Evolutionary conservation across 2,888 invertebrate species (phyloP).

Genomic region (Cryptosula pallasiana): DNA sequence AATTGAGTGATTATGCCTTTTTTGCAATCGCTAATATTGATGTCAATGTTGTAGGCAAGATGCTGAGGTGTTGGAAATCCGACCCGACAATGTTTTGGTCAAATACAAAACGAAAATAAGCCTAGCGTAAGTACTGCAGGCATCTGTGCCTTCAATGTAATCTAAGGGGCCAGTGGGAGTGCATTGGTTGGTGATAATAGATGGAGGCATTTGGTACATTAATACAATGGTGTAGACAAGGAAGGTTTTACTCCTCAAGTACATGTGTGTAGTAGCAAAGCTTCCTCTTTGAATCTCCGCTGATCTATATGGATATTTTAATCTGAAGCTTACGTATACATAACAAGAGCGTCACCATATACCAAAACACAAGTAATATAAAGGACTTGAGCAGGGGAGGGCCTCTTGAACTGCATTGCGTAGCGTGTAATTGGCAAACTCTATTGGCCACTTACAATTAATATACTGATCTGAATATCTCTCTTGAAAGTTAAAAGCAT

Average conservation of each 20-base stretch:
- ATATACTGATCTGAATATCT: not conserved
- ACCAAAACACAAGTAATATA: constrained; percentile 7
- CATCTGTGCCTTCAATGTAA: too few species aligned
- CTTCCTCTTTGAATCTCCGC: not conserved
- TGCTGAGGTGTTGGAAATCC: constrained; percentile 14
- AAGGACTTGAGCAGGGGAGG: constrained; percentile 8
- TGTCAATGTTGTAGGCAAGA: constrained; percentile 24
- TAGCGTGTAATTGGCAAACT: constrained; percentile 17
- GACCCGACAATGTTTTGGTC: constrained; percentile 17
- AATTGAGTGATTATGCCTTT: too few species aligned
- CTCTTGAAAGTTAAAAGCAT: constrained; percentile 22
- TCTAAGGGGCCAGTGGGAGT: too few species aligned
- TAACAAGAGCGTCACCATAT: not conserved
- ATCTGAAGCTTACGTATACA: not conserved
- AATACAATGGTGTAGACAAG: too few species aligned
- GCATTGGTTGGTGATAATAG: not conserved
- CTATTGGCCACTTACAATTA: not conserved
- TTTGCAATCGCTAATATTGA: too few species aligned
- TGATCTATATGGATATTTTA: not conserved
- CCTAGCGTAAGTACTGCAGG: constrained; percentile 16
- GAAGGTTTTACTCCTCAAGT: too few species aligned
- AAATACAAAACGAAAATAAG: constrained; percentile 4
- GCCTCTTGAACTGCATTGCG: constrained; percentile 9
- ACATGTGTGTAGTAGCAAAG: too few species aligned
- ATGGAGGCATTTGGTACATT: too few species aligned